These are phyloP conservation scores for Canis aureus DNA, from an alignment of 2,113 vertebrate species.

Conservation along the genomic window DNA sequence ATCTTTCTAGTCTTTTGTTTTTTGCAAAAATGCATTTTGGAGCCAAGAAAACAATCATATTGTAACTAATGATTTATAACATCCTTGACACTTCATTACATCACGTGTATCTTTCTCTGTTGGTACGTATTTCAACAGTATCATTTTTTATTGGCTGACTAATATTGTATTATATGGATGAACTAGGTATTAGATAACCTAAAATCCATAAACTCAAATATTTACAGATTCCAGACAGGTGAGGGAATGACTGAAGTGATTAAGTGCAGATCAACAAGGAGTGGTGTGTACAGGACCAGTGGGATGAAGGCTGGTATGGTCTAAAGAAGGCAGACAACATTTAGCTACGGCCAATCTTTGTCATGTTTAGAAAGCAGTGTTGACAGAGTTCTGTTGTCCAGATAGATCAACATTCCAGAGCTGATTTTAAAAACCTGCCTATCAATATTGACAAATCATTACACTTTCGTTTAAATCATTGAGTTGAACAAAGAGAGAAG, in stretches of 20 bases:
- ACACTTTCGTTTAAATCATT: background rate
- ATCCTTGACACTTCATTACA: background rate
- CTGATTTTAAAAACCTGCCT: background rate
- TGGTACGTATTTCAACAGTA: background rate
- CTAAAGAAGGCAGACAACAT: too few relatives aligned
- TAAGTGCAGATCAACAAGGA: background rate
- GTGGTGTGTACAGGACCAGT: rapidly evolving
- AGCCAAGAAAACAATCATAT: background rate
- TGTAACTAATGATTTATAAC: background rate
- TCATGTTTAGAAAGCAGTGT: rapidly evolving
- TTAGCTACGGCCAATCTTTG: rapidly evolving
- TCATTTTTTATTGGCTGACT: background rate
- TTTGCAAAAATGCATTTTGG: background rate
- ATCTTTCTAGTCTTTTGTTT: background rate
- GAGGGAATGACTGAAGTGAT: background rate
- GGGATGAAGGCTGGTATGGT: background rate
- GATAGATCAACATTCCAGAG: background rate
- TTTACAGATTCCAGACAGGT: background rate
- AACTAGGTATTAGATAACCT: background rate
- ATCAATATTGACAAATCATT: background rate
- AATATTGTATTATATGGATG: background rate
- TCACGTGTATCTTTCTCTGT: background rate
- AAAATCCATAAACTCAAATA: background rate
- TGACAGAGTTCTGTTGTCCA: background rate
- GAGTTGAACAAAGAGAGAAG: background rate